A percentile compares a stretch with the other conserved stretches of the same genome.
Evolutionary conservation across 2,888 invertebrate genomes (phyloP).

Genomic region (Pseudococcus viburni): DNA sequence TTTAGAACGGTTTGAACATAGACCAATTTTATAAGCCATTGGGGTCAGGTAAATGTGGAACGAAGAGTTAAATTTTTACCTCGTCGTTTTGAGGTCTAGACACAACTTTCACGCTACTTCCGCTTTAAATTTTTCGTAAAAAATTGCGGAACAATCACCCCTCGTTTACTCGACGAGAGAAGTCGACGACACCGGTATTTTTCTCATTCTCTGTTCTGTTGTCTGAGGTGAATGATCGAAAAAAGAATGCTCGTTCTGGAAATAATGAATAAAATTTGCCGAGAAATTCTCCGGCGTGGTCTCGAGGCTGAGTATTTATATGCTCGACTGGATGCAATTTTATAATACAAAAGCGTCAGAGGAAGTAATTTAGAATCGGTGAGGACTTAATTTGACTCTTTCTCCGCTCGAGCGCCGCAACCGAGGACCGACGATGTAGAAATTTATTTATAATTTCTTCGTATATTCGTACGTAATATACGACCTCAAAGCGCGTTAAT

Average conservation of each 20-base stretch:
- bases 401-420: neutral
- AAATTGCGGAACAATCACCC: too few species aligned
- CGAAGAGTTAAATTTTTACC: too few species aligned
- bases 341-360: neutral
- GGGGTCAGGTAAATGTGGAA: too few species aligned
- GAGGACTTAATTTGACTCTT: slow-evolving; percentile 27
- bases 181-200: too few species aligned
- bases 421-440: slow-evolving; percentile 22
- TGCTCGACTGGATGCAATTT: slow-evolving; percentile 12
- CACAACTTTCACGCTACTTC: too few species aligned
- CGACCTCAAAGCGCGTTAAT: neutral
- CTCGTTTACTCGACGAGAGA: too few species aligned
- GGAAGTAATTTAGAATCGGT: slow-evolving; percentile 31
- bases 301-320: neutral
- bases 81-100: too few species aligned
- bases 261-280: neutral
- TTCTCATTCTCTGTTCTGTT: too few species aligned
- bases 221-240: neutral
- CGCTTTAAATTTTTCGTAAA: too few species aligned
- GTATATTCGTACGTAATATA: neutral
- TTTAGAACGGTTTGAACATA: too few species aligned
- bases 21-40: too few species aligned
- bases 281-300: neutral
- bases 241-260: neutral
- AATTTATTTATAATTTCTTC: slow-evolving; percentile 21